Percentiles rank a stretch among this genome's conserved stretches.
Evolutionary conservation across 2,888 invertebrate species (phyloP).

Genomic region (Drosophila affinis): DNA sequence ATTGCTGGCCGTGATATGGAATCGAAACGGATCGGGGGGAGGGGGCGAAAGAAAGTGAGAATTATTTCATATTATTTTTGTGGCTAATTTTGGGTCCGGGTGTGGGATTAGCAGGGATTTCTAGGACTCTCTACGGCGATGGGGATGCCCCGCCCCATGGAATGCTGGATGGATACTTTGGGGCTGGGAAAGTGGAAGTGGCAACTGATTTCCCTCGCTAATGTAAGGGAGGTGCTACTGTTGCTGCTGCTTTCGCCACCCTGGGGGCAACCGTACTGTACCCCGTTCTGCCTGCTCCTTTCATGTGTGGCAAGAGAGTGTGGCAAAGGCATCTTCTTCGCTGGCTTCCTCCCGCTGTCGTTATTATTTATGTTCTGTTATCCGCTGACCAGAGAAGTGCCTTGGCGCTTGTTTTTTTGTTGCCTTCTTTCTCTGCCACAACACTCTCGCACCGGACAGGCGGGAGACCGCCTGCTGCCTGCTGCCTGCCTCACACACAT

Average conservation of each 20-base stretch:
- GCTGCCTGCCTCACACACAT: slow-evolving; percentile 12
- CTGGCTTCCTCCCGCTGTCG: slow-evolving; percentile 59
- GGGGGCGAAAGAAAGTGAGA: background rate
- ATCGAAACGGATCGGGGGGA: too few species aligned
- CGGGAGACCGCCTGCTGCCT: background rate
- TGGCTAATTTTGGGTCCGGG: background rate
- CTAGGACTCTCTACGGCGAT: background rate
- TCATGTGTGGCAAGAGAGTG: too few species aligned
- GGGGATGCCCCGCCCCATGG: background rate
- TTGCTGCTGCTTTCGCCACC: background rate
- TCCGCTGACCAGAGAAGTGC: slow-evolving; percentile 80
- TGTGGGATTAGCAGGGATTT: too few species aligned
- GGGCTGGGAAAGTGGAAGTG: background rate
- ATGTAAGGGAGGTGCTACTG: background rate
- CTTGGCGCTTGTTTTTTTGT: slow-evolving; percentile 68
- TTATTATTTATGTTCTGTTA: slow-evolving; percentile 82
- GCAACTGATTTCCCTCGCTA: background rate
- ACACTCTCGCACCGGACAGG: slow-evolving; percentile 17
- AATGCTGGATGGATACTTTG: background rate
- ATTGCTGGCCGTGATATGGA: background rate
- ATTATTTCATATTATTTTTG: background rate
- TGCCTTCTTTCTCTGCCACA: slow-evolving; percentile 31
- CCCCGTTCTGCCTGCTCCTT: background rate
- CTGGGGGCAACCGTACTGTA: background rate
- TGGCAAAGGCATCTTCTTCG: too few species aligned